A percentile compares a stretch with the other conserved stretches of the same genome.
Conservation (phyloP, 2,113 vertebrate species). For the Hemichromis elongatus region DNA sequence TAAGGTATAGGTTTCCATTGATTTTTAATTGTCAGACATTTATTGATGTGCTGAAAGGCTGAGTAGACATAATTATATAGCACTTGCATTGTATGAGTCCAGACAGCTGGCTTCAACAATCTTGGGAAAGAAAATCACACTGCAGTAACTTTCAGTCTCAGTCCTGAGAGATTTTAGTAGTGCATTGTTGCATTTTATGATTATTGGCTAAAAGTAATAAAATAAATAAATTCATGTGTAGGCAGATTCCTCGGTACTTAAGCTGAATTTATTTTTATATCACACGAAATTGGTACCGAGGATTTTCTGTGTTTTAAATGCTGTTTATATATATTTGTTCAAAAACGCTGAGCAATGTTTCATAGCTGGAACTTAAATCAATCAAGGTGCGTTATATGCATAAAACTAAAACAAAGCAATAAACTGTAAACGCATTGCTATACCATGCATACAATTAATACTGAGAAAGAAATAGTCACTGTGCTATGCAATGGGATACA, state of each 20-base stretch:
- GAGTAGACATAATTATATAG: constrained; percentile 16
- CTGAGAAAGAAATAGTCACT: not conserved
- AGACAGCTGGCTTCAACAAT: not conserved
- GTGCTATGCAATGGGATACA: not conserved
- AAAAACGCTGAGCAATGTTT: not conserved
- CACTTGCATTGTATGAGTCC: not conserved
- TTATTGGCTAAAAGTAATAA: not conserved
- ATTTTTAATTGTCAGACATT: constrained; percentile 45
- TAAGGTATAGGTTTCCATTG: constrained; percentile 6
- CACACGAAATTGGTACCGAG: not conserved
- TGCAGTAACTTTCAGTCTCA: not conserved
- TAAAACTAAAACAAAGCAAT: not conserved
- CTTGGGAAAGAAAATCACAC: not conserved
- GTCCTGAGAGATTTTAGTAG: constrained; percentile 1
- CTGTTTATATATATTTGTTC: not conserved
- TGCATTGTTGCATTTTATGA: not conserved
- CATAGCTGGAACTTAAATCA: not conserved
- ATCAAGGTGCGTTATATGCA: not conserved
- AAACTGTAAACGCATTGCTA: not conserved
- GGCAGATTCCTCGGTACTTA: not conserved
- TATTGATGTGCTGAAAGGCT: constrained; percentile 28
- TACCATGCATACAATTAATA: not conserved
- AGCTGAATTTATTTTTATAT: not conserved
- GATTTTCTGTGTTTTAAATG: not conserved
- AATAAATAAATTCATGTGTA: not conserved